These are phyloP conservation scores for Psilanteris sp. DNA, from an alignment of 1,140 invertebrate species.

Conservation along the genomic window DNA sequence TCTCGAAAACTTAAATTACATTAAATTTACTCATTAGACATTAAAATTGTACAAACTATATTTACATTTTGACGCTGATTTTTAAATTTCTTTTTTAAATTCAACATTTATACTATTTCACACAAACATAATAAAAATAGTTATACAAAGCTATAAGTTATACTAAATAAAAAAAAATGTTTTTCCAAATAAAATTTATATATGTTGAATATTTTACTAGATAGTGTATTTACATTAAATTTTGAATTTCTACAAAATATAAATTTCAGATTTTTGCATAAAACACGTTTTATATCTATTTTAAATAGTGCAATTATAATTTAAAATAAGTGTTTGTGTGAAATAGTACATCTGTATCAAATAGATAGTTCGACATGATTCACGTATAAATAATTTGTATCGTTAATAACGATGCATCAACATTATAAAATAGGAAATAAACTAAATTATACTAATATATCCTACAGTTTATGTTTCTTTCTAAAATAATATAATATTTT, in stretches of 20 bases:
- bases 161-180: no score
- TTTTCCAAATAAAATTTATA: no score
- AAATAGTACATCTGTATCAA: conserved; percentile 14
- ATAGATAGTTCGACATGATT: conserved; percentile 1
- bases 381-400: conserved; percentile 19
- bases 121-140: no score
- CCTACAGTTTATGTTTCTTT: conserved; percentile 21
- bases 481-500: conserved; percentile 54
- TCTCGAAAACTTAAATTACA: conserved; percentile 48
- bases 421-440: conserved; percentile 59
- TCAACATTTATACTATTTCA: conserved; percentile 34
- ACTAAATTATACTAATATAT: conserved; percentile 55
- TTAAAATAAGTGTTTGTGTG: conserved; percentile 19
- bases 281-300: no score
- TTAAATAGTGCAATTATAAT: no score
- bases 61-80: conserved; percentile 54
- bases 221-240: conserved; percentile 13
- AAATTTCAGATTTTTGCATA: no score
- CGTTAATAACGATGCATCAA: conserved; percentile 30
- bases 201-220: background rate
- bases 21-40: conserved; percentile 39
- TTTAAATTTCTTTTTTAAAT: conserved; percentile 7
- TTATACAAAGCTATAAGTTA: no score
- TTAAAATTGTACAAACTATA: conserved; percentile 61
- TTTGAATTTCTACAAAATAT: background rate